Evolutionary conservation across 2,797 vertebrate species (phyloP), one percentile per base, ranked within the genome.

Genomic region (Bradypodion ventrale): DNA sequence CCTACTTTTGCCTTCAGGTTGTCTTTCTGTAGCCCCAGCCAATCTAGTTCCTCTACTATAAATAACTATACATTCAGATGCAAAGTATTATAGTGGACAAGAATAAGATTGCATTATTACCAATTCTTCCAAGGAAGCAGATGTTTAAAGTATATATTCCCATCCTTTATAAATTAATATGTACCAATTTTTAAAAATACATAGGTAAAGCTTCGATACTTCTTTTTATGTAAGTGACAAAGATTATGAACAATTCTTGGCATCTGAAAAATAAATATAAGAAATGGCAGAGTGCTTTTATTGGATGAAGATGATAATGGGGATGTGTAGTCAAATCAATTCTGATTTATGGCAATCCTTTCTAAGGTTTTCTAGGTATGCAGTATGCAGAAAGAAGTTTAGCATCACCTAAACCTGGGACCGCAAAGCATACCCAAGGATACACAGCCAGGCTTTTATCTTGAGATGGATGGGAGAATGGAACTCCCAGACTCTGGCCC

Each of bases 1-100:
- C 83, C 93, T 85, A 82, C 72, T 87, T 93, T 89, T 92, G 63
- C 42, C 42, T 49, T 88, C 86, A 70, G 19, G 1, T n/a, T 83
- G 70, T 88, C 75, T 93, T 83, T 27, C 29, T 70, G 23, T 69
- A 65, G 75, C 29, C 15, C 13, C 73, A 68, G 69, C 81, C 9
- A 86, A 75, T 44, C 16, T 56, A 80, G 66, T 37, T 65, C 19
- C 0, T 66, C 84, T 29, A 80, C 0, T 25, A 37, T 83, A 80
- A 91, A 89, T 21, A 87, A 89, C 78, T 76, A 29, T 72, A 52
- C 80, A n/a, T 79, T 83, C 25, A 68, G 75, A 60, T 75, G 9
- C 5, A 83, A 84, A 85, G 75, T 21, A 89, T n/a, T 25, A 78
- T 49, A 49, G 23, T 52, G 0, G 66, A 72, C n/a, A 60, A 29